Conservation (phyloP, 1,140 invertebrate species). For the Bombus turneri region DNA sequence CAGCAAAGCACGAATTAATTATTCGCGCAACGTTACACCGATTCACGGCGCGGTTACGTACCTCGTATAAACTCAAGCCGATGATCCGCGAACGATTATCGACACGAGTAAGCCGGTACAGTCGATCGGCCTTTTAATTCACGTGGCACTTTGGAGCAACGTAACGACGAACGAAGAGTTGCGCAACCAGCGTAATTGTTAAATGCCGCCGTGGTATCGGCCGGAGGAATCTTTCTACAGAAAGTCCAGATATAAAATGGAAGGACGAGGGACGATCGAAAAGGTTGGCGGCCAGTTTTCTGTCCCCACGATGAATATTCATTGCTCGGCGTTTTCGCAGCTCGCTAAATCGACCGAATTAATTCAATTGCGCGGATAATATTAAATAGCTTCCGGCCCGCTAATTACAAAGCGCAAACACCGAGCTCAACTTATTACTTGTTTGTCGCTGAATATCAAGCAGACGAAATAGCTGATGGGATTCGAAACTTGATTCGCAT, state of each 20-base stretch:
- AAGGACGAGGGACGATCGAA: not conserved
- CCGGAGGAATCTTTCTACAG: no score
- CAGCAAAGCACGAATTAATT: not conserved
- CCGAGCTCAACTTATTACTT: constrained; percentile 15
- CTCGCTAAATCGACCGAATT: constrained; percentile 18
- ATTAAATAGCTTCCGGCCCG: constrained; percentile 4
- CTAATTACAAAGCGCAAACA: constrained; percentile 30
- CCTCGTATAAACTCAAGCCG: not conserved
- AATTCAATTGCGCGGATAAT: constrained; percentile 12
- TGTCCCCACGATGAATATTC: not conserved
- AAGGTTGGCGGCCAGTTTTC: not conserved
- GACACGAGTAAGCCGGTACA: not conserved
- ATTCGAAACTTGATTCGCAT: no score
- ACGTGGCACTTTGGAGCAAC: not conserved
- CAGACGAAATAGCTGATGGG: no score
- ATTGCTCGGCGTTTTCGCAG: not conserved
- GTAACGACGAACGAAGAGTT: not conserved
- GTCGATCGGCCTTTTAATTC: not conserved
- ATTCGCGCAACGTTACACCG: not conserved
- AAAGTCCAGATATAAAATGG: not conserved
- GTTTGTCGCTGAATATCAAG: constrained; percentile 19
- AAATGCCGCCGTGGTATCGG: not conserved
- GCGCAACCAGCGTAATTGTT: not conserved
- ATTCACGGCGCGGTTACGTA: not conserved
- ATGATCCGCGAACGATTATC: not conserved